Conservation (phyloP, 2,888 invertebrate genomes). For the Eumacrocentrus americanus region DNA sequence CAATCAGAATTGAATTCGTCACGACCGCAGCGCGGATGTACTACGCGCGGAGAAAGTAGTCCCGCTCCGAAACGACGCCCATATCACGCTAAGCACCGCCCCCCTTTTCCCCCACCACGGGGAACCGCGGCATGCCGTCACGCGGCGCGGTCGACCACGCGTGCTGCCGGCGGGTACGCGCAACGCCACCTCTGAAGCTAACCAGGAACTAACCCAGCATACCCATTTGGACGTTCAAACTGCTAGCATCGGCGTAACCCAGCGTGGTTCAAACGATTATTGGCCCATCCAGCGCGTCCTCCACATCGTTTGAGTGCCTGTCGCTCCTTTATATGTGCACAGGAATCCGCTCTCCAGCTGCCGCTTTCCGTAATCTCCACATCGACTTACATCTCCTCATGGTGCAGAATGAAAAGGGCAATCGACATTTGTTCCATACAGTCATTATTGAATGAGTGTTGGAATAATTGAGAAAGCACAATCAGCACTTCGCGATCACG, state of each 20-base stretch:
- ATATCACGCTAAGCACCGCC: conserved; percentile 53
- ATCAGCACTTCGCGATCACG: no score
- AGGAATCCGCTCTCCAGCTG: conserved; percentile 6
- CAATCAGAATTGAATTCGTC: conserved; percentile 70
- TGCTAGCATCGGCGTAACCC: conserved; percentile 62
- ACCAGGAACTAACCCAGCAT: conserved; percentile 61
- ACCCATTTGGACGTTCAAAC: conserved; percentile 65
- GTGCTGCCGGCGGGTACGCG: conserved; percentile 19
- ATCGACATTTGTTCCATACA: background rate
- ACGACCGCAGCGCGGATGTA: conserved; percentile 60
- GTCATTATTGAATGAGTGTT: background rate
- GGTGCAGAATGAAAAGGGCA: background rate
- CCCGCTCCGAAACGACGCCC: conserved; percentile 55
- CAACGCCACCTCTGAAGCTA: conserved; percentile 64
- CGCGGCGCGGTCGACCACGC: conserved; percentile 29
- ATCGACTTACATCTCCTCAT: background rate
- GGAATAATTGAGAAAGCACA: background rate
- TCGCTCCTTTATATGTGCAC: conserved; percentile 17
- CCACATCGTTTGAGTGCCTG: conserved; percentile 31
- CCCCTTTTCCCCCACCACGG: conserved; percentile 45
- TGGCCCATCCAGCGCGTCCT: conserved; percentile 36
- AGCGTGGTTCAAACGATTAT: conserved; percentile 39
- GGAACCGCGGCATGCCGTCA: conserved; percentile 21
- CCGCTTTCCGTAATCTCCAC: conserved; percentile 3
- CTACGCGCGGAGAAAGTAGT: conserved; percentile 58